A percentile compares a stretch with the other conserved stretches of the same genome.
Evolutionary conservation across 2,797 vertebrate genomes (phyloP).

Genomic region (Leptoclinus maculatus): DNA sequence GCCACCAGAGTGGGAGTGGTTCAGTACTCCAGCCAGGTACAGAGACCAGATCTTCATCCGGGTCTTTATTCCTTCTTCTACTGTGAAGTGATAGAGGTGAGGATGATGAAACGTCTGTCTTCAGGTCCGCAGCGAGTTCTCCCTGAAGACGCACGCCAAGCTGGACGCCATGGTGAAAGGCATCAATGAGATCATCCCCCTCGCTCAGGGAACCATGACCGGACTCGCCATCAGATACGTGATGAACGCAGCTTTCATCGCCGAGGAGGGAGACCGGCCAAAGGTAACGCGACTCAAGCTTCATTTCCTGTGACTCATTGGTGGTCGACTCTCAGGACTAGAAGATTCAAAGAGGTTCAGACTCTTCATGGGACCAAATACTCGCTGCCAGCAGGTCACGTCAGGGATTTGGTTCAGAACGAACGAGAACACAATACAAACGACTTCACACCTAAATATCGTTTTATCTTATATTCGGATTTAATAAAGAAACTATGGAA

Average conservation of each 20-base stretch:
- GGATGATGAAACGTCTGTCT: not conserved
- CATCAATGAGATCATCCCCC: conserved; percentile 91
- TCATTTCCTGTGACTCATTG: too few species aligned
- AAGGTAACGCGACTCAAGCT: conserved; percentile 71
- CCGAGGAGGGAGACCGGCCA: conserved; percentile 89
- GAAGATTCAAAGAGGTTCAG: too few species aligned
- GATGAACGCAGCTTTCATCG: conserved; percentile 92
- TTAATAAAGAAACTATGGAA: too few species aligned
- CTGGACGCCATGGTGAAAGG: conserved; percentile 89
- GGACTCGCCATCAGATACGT: conserved; percentile 95
- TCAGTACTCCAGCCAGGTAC: conserved; percentile 97
- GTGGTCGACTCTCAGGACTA: too few species aligned
- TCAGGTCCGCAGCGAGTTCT: conserved; percentile 95
- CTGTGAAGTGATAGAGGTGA: not conserved
- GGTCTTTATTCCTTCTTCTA: not conserved
- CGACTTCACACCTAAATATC: too few species aligned
- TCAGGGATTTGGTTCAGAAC: too few species aligned
- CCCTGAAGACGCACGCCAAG: conserved; percentile 88
- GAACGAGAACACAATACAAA: too few species aligned
- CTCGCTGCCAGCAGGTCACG: too few species aligned
- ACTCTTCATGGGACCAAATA: too few species aligned
- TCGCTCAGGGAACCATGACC: conserved; percentile 98
- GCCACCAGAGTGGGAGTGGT: conserved; percentile 93
- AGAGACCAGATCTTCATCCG: conserved; percentile 61
- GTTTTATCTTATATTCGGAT: too few species aligned